A percentile compares a stretch with the other conserved stretches of the same genome.
Evolutionary conservation across 2,888 invertebrate species (phyloP).

Genomic region (Tupiocoris notatus): DNA sequence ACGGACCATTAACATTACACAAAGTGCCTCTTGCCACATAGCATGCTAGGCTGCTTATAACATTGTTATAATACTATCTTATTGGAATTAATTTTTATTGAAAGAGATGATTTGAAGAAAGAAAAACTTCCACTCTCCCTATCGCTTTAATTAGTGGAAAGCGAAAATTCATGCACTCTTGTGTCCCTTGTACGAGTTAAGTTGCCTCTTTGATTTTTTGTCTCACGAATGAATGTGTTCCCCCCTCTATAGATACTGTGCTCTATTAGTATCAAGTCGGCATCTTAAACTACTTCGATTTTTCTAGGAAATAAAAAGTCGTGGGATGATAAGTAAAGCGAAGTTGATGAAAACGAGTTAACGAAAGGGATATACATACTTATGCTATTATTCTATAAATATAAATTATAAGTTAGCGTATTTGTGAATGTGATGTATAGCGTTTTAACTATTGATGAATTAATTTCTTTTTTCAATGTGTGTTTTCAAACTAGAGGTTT

Average conservation of each 20-base stretch:
- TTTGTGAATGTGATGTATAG: conserved; percentile 49
- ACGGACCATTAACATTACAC: conserved; percentile 48
- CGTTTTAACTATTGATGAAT: conserved; percentile 46
- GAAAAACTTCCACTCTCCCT: neutral
- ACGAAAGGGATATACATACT: conserved; percentile 32
- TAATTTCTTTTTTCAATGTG: conserved; percentile 46
- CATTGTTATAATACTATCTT: conserved; percentile 45
- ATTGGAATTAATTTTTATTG: conserved; percentile 28
- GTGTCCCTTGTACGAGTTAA: conserved; percentile 44
- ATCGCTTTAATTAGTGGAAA: neutral
- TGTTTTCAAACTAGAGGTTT: conserved; percentile 44
- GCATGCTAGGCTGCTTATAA: conserved; percentile 48
- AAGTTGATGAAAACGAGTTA: neutral
- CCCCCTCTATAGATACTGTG: conserved; percentile 24
- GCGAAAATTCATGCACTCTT: conserved; percentile 41
- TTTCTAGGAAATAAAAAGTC: conserved; percentile 40
- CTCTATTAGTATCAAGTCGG: conserved; percentile 41
- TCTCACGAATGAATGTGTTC: conserved; percentile 45
- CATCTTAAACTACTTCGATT: conserved; percentile 44
- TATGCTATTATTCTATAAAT: conserved; percentile 44
- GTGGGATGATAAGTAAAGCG: conserved; percentile 42
- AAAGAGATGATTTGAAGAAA: neutral
- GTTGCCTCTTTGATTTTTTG: conserved; percentile 40
- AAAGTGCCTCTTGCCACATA: conserved; percentile 49
- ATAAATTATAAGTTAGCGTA: conserved; percentile 46